These are phyloP conservation scores for Tethya wilhelma DNA, from an alignment of 37 sponge, comb jelly and placozoan genomes.

Conservation along the genomic window DNA sequence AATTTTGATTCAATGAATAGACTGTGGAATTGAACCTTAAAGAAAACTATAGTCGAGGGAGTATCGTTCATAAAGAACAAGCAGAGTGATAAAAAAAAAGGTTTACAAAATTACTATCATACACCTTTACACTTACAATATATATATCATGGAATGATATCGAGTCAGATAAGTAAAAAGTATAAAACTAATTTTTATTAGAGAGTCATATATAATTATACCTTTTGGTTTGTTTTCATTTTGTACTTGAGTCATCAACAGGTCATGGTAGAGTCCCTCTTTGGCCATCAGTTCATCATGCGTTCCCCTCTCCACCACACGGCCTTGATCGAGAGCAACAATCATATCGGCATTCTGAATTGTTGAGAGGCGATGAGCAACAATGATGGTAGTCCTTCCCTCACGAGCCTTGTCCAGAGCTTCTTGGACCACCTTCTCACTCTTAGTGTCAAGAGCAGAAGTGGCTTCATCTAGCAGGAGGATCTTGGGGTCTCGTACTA, in stretches of 20 bases:
- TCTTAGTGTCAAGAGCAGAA: conserved; percentile 91
- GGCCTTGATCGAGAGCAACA: conserved; percentile 59
- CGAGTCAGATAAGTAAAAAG: too few species aligned
- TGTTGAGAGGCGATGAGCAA: conserved; percentile 93
- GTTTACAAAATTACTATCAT: too few species aligned
- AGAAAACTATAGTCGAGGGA: too few species aligned
- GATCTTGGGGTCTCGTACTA: conserved; percentile 90
- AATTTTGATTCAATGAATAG: too few species aligned
- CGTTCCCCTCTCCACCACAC: conserved; percentile 81
- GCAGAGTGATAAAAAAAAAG: too few species aligned
- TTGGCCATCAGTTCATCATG: conserved; percentile 85
- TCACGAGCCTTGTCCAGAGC: conserved; percentile 93
- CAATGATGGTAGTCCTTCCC: conserved; percentile 91
- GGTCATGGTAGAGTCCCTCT: conserved; percentile 85
- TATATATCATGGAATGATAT: too few species aligned
- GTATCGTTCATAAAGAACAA: too few species aligned
- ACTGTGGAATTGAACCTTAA: too few species aligned
- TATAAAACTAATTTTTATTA: too few species aligned
- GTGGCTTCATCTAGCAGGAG: conserved; percentile 96
- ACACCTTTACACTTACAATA: too few species aligned
- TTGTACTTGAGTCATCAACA: conserved; percentile 89
- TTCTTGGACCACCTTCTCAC: conserved; percentile 87
- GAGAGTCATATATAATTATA: too few species aligned
- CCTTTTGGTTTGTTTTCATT: conserved; percentile 19
- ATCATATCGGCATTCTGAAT: conserved; percentile 85